Evolutionary conservation across 2,113 vertebrate genomes (phyloP), one percentile per base, ranked within the genome.

Genomic region (Oreochromis aureus): DNA sequence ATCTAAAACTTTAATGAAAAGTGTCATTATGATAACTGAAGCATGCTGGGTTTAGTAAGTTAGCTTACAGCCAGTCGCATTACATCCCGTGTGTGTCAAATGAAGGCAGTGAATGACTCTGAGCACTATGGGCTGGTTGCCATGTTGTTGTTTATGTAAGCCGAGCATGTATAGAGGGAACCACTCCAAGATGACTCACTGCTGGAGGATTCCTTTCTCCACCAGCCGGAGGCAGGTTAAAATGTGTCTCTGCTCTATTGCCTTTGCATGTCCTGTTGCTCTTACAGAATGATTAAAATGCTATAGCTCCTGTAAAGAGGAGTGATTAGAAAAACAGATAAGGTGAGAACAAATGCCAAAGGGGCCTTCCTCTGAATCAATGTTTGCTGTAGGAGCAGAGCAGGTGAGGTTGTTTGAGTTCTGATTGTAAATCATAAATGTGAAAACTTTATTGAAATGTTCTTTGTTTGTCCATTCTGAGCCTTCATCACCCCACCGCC

Each of bases 151-250:
- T 71, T 22, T 19, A 36, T 71, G 78, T 88, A 79, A 61, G 22
- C 10, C 46, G 15, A 83, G 89, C 24, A 69, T 83, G 66, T 71
- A 24, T 85, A 22, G 69, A 86, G 58, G 85, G 86, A 90, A 93
- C 94, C 92, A 86, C 87, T 93, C 85, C 12, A 34, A 55, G 53
- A 85, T 92, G 92, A 94, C 69, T 94, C 92, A 95, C 7, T 5
- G 16, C 82, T 22, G 30, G 84, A 91, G 88, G 90, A 91, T 93
- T 88, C 84, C 90, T 89, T 76, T 73, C 54, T 90, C 58, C 5
- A 71, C 92, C 85, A 82, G 78, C 91, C 84, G 79, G 44, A 59
- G 44, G 85, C 79, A 73, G 34, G 87, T 90, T 87, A 91, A 87
- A 93, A 89, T 80, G 79, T 66, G 36, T 53, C 73, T 51, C 73